Conservation (phyloP, 2,888 invertebrate species). For the Lycaena phlaeas region DNA sequence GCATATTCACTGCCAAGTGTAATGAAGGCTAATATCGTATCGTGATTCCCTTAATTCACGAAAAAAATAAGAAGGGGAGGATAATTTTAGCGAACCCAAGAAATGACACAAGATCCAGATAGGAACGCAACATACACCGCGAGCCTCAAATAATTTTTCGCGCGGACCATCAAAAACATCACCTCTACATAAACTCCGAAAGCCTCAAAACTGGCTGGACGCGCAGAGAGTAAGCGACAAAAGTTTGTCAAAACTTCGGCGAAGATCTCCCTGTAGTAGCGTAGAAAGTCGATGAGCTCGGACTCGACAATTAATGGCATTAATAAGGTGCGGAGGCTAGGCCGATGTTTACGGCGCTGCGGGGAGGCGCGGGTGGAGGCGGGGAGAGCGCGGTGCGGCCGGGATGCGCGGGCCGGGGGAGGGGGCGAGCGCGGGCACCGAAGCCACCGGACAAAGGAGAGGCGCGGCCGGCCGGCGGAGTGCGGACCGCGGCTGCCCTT, state of each 20-base stretch:
- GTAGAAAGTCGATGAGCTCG: conserved; percentile 39
- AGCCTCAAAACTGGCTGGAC: too few relatives aligned
- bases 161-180: too few relatives aligned
- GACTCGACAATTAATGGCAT: conserved; percentile 48
- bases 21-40: too few relatives aligned
- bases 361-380: conserved; percentile 34
- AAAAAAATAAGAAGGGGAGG: too few relatives aligned
- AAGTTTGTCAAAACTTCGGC: conserved; percentile 24
- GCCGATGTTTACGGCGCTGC: conserved; percentile 34
- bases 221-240: conserved; percentile 25
- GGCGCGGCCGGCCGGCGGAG: conserved; percentile 61
- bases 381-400: conserved; percentile 33
- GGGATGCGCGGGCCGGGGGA: conserved; percentile 33
- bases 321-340: conserved; percentile 56
- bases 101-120: too few relatives aligned
- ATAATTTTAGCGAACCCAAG: too few relatives aligned
- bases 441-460: conserved; percentile 59
- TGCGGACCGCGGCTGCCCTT: conserved; percentile 55
- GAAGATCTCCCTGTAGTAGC: conserved; percentile 25
- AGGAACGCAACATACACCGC: too few relatives aligned
- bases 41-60: too few relatives aligned
- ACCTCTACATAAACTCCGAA: too few relatives aligned
- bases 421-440: conserved; percentile 29
- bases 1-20: too few relatives aligned
- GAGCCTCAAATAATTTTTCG: too few relatives aligned